Evolutionary conservation across 2,113 vertebrate genomes (phyloP).

Genomic region (Fregata magnificens): DNA sequence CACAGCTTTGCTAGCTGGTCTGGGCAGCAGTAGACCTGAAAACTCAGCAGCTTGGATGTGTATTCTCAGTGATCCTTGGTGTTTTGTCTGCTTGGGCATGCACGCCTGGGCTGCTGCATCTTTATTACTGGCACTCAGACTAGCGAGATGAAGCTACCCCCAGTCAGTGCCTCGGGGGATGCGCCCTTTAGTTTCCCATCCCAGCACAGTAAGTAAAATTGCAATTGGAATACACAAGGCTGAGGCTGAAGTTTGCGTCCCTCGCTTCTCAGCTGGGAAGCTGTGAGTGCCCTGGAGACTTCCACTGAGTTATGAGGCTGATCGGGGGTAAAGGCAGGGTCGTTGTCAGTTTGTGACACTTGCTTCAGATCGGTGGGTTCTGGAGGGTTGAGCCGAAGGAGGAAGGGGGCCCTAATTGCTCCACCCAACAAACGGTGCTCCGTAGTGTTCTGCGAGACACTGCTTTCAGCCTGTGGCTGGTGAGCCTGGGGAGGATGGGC

Average conservation of each 20-base stretch:
- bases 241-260: not conserved
- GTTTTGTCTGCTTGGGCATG: not conserved
- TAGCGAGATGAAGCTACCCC: not conserved
- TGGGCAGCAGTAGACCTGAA: not conserved
- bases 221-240: not conserved
- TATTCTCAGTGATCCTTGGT: not conserved
- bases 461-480: not conserved
- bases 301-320: not conserved
- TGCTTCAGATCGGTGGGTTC: not conserved
- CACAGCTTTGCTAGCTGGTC: not conserved
- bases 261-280: not conserved
- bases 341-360: not conserved
- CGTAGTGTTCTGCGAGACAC: not conserved
- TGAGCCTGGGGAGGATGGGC: not conserved
- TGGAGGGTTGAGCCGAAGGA: not conserved
- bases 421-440: not conserved
- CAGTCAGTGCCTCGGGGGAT: accelerated
- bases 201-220: not conserved
- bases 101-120: not conserved
- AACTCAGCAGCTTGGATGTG: not conserved
- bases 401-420: not conserved
- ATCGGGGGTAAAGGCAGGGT: not conserved
- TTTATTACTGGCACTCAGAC: not conserved
- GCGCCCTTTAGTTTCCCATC: not conserved
- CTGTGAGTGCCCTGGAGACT: not conserved